phyloP scores from a whole-genome alignment of 2,113 vertebrate genomes.

The Dascyllus trimaculatus region DNA sequence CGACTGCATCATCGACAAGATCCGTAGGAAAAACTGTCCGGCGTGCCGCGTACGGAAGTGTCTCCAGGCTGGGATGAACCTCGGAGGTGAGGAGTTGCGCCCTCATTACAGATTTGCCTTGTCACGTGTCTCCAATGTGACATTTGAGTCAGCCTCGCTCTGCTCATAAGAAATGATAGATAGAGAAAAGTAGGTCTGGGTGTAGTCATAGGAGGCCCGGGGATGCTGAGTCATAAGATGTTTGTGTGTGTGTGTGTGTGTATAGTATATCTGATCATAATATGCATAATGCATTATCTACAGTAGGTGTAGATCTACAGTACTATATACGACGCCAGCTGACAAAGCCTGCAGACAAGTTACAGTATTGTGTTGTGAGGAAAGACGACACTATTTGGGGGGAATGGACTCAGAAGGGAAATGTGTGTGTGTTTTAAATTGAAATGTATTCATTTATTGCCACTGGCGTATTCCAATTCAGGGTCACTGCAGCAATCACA shows the following conservation, averaged over 20 bases:
- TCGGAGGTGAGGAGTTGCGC: slow-evolving; percentile 90
- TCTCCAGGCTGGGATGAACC: slow-evolving; percentile 99
- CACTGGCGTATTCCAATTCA: slow-evolving; percentile 34
- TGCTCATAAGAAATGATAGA: slow-evolving; percentile 40
- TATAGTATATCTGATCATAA: slow-evolving; percentile 38
- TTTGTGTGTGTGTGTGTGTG: slow-evolving; percentile 53
- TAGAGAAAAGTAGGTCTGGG: slow-evolving; percentile 56
- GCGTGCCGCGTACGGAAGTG: slow-evolving; percentile 98
- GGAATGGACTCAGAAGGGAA: not conserved
- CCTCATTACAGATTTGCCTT: slow-evolving; percentile 34
- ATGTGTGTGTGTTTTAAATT: not conserved
- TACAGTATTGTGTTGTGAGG: slow-evolving; percentile 27
- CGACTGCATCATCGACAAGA: slow-evolving; percentile 99
- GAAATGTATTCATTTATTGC: slow-evolving; percentile 6
- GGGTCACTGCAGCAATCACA: not conserved
- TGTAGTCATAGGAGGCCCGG: slow-evolving; percentile 44
- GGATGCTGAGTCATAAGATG: slow-evolving; percentile 64
- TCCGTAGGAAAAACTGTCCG: slow-evolving; percentile 99
- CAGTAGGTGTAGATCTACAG: slow-evolving; percentile 38
- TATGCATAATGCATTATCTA: slow-evolving; percentile 37
- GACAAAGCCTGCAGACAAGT: slow-evolving; percentile 43
- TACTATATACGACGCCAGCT: slow-evolving; percentile 28
- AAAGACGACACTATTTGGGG: slow-evolving; percentile 13
- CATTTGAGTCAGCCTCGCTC: slow-evolving; percentile 61
- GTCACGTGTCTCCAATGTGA: slow-evolving; percentile 53